These are phyloP conservation scores for Nesometra sesokonis DNA, from an alignment of 35 echinoderm and acorn worm species.

Conservation along the genomic window DNA sequence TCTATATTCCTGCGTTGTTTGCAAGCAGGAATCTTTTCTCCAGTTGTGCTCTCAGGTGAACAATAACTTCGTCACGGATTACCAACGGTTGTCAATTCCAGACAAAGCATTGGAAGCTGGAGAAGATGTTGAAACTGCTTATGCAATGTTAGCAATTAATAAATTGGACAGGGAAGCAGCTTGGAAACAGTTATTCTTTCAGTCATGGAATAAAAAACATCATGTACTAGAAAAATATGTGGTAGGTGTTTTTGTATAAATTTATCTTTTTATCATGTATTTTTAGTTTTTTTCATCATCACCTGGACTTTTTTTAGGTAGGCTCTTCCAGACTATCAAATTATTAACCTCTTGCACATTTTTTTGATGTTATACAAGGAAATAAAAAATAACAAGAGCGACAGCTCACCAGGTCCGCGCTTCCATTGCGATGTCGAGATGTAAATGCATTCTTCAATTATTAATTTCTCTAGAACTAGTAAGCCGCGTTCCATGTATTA, in stretches of 20 bases:
- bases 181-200: conserved; percentile 51
- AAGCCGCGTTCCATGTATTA: no score
- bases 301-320: no score
- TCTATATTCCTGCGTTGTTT: background rate
- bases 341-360: no score
- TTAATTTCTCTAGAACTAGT: no score
- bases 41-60: background rate
- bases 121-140: background rate
- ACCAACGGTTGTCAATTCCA: background rate
- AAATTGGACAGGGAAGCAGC: conserved; percentile 26
- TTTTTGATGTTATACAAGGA: no score
- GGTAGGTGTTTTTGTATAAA: conserved; percentile 14
- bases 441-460: no score
- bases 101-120: background rate
- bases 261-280: no score
- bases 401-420: no score
- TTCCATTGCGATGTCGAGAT: no score
- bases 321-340: no score
- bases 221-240: conserved; percentile 67
- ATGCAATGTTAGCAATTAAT: background rate
- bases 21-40: background rate
- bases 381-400: no score
- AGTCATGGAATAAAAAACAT: conserved; percentile 19
- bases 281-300: no score
- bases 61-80: background rate